phyloP scores from a whole-genome alignment of 2,797 vertebrate species.

The Sardinella longiceps region DNA sequence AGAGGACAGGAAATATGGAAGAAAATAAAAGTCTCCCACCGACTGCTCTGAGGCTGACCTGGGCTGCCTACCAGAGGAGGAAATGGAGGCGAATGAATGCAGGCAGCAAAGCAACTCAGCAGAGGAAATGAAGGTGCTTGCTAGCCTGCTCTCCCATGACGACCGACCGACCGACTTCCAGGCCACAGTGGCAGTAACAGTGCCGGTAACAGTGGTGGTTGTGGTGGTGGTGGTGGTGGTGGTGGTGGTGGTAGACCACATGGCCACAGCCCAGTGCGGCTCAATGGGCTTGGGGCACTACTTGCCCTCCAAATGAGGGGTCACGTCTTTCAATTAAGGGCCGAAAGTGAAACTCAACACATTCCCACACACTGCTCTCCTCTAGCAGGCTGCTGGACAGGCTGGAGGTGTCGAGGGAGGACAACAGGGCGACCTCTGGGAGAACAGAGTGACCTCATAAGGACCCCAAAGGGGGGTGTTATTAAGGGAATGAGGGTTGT shows the following conservation, averaged over 20 bases:
- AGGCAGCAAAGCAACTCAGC: no score
- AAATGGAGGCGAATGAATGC: no score
- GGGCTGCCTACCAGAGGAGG: not conserved
- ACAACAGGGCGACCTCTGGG: no score
- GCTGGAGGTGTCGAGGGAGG: conserved; percentile 6
- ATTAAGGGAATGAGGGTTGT: not conserved
- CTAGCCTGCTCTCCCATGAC: conserved; percentile 20
- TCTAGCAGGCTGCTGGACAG: conserved; percentile 31
- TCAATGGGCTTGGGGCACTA: conserved; percentile 33
- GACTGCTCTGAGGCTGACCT: not conserved
- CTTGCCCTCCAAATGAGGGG: conserved; percentile 38
- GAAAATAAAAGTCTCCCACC: not conserved
- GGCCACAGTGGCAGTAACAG: no score
- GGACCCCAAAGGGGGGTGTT: not conserved
- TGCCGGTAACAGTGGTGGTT: no score
- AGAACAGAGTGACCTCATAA: not conserved
- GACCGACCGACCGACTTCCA: conserved; percentile 18
- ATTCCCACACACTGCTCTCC: conserved; percentile 43
- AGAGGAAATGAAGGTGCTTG: not conserved
- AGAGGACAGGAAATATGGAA: conserved; percentile 47
- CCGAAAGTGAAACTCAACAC: conserved; percentile 57
- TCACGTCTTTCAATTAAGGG: conserved; percentile 49
- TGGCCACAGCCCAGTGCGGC: not conserved
- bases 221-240: no score
- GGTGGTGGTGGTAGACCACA: not conserved